Evolutionary conservation across 1,140 invertebrate genomes (phyloP), one percentile per base, ranked within the genome.

Genomic region (Caenorhabditis remanei): DNA sequence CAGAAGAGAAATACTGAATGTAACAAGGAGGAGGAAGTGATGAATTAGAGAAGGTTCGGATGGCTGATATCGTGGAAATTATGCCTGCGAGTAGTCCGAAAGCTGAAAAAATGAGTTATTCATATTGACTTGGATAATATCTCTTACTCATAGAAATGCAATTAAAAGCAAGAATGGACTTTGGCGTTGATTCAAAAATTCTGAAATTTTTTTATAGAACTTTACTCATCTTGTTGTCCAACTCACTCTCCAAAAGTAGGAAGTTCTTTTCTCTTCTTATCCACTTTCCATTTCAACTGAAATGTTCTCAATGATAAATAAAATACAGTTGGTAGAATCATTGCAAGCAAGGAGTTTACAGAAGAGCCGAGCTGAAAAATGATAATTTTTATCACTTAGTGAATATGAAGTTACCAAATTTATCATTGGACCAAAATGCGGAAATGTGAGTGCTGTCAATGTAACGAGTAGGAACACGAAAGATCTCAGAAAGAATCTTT

Each of bases 261-360:
- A 9, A 63, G 56, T n/a, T 63, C 61, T 4, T 24, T 63, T 14
- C 61, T 24, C 61, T 63, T 63, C 24, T 32, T 63, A 63, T 63
- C 24, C 21, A 32, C 7, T 32, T 63, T 63, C 24, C 61, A 21
- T 63, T 63, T 63, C 61, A 32, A 7, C 13, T 32, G 21, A 32
- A 63, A 63, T 32, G 61, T 32, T 32, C 61, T 63, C 61, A 63
- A 63, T 32, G 61, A 63, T 32, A 63, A 63, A 32, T 63, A 63
- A 14, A 63, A 63, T 32, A 24, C 61, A 32, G 61, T 32, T 40
- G 61, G 61, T 32, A 63, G 61, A 63, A 63, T 63, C 61, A 63
- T 63, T 24, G 61, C 61, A 21, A 63, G 24, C 24, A 63, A 14
- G 1, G 61, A 63, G 14, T 63, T 63, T 8, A 63, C 61, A 24